A percentile compares a stretch with the other conserved stretches of the same genome.
phyloP scores from a whole-genome alignment of 2,888 invertebrate species.

The Anticlea derivata region DNA sequence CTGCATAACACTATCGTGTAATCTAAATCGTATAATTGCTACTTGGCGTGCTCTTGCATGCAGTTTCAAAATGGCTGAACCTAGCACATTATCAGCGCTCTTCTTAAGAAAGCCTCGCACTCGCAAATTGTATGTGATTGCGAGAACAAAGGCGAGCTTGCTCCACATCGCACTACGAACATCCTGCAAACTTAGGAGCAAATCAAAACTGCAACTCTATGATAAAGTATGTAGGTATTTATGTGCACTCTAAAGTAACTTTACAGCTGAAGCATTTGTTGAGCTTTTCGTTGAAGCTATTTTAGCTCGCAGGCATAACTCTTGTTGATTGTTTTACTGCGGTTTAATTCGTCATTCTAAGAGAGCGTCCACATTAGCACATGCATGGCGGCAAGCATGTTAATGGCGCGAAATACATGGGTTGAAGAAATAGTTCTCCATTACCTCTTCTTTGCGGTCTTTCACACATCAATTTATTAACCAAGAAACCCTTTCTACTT shows the following conservation, averaged over 20 bases:
- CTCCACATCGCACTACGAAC: conserved; percentile 16
- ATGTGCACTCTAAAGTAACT: background rate
- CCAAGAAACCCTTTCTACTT: too few species aligned
- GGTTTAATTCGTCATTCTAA: too few species aligned
- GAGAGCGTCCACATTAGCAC: too few species aligned
- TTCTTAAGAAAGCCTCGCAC: conserved; percentile 28
- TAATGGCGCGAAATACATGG: too few species aligned
- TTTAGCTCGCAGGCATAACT: background rate
- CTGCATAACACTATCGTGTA: background rate
- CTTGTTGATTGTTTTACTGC: background rate
- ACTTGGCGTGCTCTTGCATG: conserved; percentile 24
- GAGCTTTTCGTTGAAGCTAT: background rate
- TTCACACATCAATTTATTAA: too few species aligned
- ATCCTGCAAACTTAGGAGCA: conserved; percentile 6
- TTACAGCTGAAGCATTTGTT: conserved; percentile 8
- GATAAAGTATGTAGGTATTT: background rate
- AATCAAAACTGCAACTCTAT: conserved; percentile 11
- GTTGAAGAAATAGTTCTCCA: too few species aligned
- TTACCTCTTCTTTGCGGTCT: too few species aligned
- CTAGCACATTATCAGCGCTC: conserved; percentile 25
- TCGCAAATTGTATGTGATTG: conserved; percentile 45
- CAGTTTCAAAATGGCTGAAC: conserved; percentile 26
- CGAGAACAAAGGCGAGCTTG: conserved; percentile 40
- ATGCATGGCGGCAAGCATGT: too few species aligned
- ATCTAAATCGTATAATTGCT: conserved; percentile 9